Evolutionary conservation across 92 coral and sea anemone genomes (phyloP).

Genomic region (Anthopleura xanthogrammica): DNA sequence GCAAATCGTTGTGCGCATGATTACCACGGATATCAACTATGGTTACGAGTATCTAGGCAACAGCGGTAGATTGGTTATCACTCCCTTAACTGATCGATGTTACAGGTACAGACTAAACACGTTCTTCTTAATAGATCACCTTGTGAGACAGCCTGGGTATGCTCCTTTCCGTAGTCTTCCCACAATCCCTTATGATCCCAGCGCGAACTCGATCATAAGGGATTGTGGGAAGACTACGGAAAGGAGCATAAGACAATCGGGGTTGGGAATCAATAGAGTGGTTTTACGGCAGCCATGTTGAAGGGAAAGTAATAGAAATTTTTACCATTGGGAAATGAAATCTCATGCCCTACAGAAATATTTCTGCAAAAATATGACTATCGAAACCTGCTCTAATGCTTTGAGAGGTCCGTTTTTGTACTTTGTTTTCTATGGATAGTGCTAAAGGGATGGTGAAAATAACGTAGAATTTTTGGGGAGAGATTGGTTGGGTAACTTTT

Average conservation of each 20-base stretch:
- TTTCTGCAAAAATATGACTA: too few species aligned
- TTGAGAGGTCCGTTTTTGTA: too few species aligned
- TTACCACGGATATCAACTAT: constrained; percentile 88
- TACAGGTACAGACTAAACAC: constrained; percentile 60
- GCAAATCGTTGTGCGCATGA: constrained; percentile 89
- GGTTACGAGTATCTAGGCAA: constrained; percentile 98
- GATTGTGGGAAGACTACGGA: too few species aligned
- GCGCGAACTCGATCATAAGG: too few species aligned
- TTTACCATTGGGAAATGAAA: too few species aligned
- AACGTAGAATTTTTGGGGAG: neutral
- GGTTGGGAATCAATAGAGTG: neutral
- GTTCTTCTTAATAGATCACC: neutral
- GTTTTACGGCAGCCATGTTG: neutral
- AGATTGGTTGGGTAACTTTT: neutral
- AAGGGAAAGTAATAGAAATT: too few species aligned
- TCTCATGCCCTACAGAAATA: too few species aligned
- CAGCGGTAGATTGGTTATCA: constrained; percentile 90
- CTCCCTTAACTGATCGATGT: constrained; percentile 96
- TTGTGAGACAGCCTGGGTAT: neutral
- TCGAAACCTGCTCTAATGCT: too few species aligned
- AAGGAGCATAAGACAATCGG: too few species aligned
- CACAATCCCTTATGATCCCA: too few species aligned
- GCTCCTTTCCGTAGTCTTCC: neutral
- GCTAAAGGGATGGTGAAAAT: neutral
- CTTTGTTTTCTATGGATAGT: too few species aligned